Evolutionary conservation across 2,888 invertebrate species (phyloP).

Genomic region (Caenorhabditis zanzibari): DNA sequence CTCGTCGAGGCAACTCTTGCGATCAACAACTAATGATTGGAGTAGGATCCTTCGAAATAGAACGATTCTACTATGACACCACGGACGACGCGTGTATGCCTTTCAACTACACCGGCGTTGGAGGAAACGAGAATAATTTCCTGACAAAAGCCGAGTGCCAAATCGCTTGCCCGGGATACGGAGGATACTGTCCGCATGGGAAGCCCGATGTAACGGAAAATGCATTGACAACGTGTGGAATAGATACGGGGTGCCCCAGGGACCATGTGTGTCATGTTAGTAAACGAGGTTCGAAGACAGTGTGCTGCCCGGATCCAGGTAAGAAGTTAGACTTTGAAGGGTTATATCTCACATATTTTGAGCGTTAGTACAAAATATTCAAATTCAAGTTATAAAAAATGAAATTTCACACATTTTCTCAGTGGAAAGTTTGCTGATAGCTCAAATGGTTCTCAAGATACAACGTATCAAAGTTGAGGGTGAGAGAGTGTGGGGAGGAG

Average conservation of each 20-base stretch:
- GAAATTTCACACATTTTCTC: too few relatives aligned
- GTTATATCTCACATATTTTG: too few relatives aligned
- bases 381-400: neutral
- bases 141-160: constrained; percentile 76
- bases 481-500: too few relatives aligned
- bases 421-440: too few relatives aligned
- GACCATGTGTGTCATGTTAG: constrained; percentile 81
- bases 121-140: constrained; percentile 82
- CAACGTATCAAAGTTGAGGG: too few relatives aligned
- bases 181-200: constrained; percentile 80
- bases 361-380: too few relatives aligned
- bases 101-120: constrained; percentile 79
- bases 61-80: constrained; percentile 78
- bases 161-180: constrained; percentile 74
- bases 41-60: constrained; percentile 72
- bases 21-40: constrained; percentile 78
- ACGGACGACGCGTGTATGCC: constrained; percentile 71
- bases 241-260: constrained; percentile 74
- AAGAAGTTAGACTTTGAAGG: too few relatives aligned
- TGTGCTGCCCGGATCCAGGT: constrained; percentile 81
- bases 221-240: constrained; percentile 75
- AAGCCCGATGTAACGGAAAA: constrained; percentile 70
- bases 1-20: constrained; percentile 76
- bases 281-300: constrained; percentile 73
- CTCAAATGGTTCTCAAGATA: too few relatives aligned